Evolutionary conservation across 37 sponge, comb jelly and placozoan species (phyloP), one percentile per base, ranked within the genome.

Genomic region (Halisarca cf. caerulea): DNA sequence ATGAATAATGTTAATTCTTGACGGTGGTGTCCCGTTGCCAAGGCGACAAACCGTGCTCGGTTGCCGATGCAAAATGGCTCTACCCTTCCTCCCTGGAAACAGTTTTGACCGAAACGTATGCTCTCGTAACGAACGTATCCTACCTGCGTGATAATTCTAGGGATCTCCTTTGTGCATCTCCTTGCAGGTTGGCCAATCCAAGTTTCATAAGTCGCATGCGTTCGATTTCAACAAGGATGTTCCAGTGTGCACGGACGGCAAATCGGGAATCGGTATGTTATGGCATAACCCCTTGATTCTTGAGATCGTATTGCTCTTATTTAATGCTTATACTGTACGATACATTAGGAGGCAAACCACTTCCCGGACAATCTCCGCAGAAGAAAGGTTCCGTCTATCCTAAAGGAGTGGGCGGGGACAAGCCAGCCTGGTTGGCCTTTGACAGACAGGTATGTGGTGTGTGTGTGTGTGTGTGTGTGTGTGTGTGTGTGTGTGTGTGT

Each of bases 371-470:
- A 66, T 59, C 58, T 5, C 80, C 84, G 7, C 38, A 73, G 21
- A 78, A 83, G 37, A 92, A 86, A 30, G 66, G 45, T 23, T 96
- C 91, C 51, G 82, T 89, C 20, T 96, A 87, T 54, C 99, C 99
- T 24, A 88, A 88, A 36, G 95, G 95, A 30, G 66, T 86, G 0
- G 97, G 97, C 24, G 83, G 83, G 34, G 78, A 91, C 27, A 74
- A 92, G 58, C 99, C 99, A 15, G 93, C 99, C 3, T 98, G 99
- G 99, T 93, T 98, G 37, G 99, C 97, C 58, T 96, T 96, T 84
- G 99, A 98, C 84, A 86, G 92, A 66, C 96, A 98, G 85, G 93
- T 92, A 79, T 30, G 30, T 28, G n/a, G n/a, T n/a, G 64, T 23
- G 64, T 61, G 64, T 61, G 64, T 61, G 64, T 61, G 64, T 61